Base-by-base conservation (phyloP, 2,888 invertebrate genomes). In the Pristionchus arcanus region DNA sequence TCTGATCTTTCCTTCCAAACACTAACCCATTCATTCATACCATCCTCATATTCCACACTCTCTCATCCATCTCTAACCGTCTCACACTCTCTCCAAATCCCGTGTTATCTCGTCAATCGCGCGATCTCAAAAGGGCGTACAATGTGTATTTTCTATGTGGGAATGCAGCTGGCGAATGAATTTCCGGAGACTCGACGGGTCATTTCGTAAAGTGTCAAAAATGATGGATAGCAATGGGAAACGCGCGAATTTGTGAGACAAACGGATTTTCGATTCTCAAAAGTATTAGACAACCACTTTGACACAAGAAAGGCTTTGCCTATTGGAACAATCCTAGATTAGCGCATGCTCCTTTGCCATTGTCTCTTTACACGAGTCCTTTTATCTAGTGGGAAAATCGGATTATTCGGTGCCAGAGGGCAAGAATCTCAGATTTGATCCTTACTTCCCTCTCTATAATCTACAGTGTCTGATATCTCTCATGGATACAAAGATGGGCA, bases 211-310 rank as follows among this genome's bases (percentile, higher is more conserved):
- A 53, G 83, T 85, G 59, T 59, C 55, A 85, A 85, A 59, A 42
- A 49, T 87, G 87, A 87, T 66, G n/a, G 87, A 87, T 87, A 28
- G 68, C 87, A 59, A 42, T 87, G 87, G 87, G 87, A 87, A 87
- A 87, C 87, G 87, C 87, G 87, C 66, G 87, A 68, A 66, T 31
- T 34, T 37, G 19, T 11, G n/a, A 31, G 59, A 84, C 11, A 59
- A 25, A 84, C 25, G 59, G n/a, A 21, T 16, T 49, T 49, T 21
- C 59, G 15, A 55, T 31, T 59, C n/a, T n/a, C 49, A 42, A 81
- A 16, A 5, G 16, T n/a, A 19, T 37, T 19, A 34, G 34, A 5
- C 16, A 16, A 49, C n/a, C 28, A 31, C 71, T 71, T 34, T 31
- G 71, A 34, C 71, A 16, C 34, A 31, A 77, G 81, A 81, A 28